Base-by-base conservation (phyloP, 2,113 vertebrate species). In the Lepus americanus region DNA sequence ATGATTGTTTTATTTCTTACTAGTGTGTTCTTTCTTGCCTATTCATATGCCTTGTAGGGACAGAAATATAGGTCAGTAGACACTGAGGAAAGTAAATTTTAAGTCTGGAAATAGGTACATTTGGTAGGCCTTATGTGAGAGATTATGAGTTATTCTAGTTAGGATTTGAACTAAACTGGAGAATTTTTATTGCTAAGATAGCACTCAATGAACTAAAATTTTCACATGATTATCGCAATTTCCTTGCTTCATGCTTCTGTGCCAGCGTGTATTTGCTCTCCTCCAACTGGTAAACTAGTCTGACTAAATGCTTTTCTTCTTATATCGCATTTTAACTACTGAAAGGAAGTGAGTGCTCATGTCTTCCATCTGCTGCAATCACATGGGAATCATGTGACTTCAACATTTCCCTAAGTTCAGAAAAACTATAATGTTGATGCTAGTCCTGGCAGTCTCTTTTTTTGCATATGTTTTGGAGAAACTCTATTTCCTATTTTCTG, bases 361-460 rank as follows among this genome's bases (percentile, higher is more conserved):
- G 1, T 7, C 6, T 69, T 29, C 39, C 77, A 20, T 27, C 6
- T 0, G 0, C 0, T 8, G 4, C 17, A 44, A 22, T 64, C 5
- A 78, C 16, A 44, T 51, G 9, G 87, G 73, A 13, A 1, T 12
- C 63, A n/a, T 25, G 22, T 29, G 61, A 81, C n/a, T 5, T 64
- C 36, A 80, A 31, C 44, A 70, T 5, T 69, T 76, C 76, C 27
- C 55, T 55, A 44, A 9, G 6, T 55, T 78, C 72, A 61, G 91
- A 25, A 59, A 61, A 44, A 23, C 33, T 19, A 79, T 61, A 79
- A 74, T 39, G 23, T 36, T 64, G 9, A 77, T 67, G 9, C 89
- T 31, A 51, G 19, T 49, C 33, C 66, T 23, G 5, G 8, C 80
- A 53, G 55, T 59, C 17, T 59, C 13, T 59, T 51, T 5, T 64